Percentiles rank a stretch among this genome's conserved stretches.
These are phyloP conservation scores for Spodoptera littoralis DNA, from an alignment of 2,888 invertebrate genomes.

Conservation along the genomic window DNA sequence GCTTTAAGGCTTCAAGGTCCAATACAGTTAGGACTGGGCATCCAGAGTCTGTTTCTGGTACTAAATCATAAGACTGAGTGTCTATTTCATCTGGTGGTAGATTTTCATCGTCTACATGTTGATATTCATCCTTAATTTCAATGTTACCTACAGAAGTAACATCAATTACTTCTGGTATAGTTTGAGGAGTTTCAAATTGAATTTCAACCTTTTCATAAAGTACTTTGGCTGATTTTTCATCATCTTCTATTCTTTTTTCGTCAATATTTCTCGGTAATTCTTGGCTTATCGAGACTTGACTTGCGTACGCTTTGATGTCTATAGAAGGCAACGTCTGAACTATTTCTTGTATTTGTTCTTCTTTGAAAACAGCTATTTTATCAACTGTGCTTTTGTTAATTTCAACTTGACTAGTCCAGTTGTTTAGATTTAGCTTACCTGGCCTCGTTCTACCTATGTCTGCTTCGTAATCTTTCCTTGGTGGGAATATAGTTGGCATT, in stretches of 20 bases:
- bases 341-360: conserved; percentile 34
- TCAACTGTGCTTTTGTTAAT: conserved; percentile 30
- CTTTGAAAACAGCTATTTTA: conserved; percentile 24
- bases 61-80: too few relatives aligned
- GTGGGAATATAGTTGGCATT: conserved; percentile 32
- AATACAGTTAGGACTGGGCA: too few relatives aligned
- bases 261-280: conserved; percentile 29
- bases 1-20: too few relatives aligned
- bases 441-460: conserved; percentile 40
- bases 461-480: conserved; percentile 32
- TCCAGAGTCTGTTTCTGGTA: too few relatives aligned
- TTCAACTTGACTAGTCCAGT: conserved; percentile 38
- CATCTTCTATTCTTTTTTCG: conserved; percentile 3
- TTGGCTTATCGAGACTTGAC: conserved; percentile 31
- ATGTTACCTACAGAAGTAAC: background rate
- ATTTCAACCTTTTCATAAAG: conserved; percentile 1
- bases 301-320: conserved; percentile 6
- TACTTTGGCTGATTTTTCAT: conserved; percentile 16
- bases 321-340: conserved; percentile 25
- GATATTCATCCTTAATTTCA: background rate
- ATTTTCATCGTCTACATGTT: background rate
- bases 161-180: background rate
- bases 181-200: background rate
- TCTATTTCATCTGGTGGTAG: background rate
- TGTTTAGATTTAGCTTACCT: conserved; percentile 37